Percentiles rank a stretch among this genome's conserved stretches.
phyloP scores from a whole-genome alignment of 2,888 invertebrate species.

The Melinaea marsaeus region DNA sequence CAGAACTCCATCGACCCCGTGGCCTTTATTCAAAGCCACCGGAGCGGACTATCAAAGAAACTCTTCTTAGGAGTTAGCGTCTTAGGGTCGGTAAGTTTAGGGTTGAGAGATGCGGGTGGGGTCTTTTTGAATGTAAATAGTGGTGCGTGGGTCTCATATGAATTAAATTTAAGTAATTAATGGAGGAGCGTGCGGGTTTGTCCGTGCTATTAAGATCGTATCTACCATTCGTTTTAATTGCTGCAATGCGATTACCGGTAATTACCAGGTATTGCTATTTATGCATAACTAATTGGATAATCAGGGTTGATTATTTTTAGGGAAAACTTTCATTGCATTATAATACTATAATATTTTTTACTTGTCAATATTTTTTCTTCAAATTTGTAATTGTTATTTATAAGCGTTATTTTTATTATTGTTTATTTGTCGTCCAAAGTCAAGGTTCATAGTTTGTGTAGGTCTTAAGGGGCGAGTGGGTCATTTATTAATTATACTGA shows the following conservation, averaged over 20 bases:
- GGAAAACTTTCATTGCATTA: not conserved
- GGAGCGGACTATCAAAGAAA: conserved; percentile 77
- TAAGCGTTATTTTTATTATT: not conserved
- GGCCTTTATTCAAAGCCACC: conserved; percentile 72
- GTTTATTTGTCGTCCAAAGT: conserved; percentile 1
- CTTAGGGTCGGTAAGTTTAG: conserved; percentile 74
- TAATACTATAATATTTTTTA: not conserved
- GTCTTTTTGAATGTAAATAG: conserved; percentile 77
- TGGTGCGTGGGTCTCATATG: conserved; percentile 68
- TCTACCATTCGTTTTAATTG: conserved; percentile 46
- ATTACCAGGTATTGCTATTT: conserved; percentile 42
- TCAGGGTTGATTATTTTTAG: not conserved
- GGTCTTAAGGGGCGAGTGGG: conserved; percentile 47
- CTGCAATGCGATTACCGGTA: conserved; percentile 46
- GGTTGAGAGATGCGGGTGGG: conserved; percentile 70
- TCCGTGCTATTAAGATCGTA: conserved; percentile 44
- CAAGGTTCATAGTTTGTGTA: conserved; percentile 11
- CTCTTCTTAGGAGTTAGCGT: conserved; percentile 74
- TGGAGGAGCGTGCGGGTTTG: conserved; percentile 45
- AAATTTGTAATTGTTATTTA: not conserved
- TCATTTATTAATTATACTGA: conserved; percentile 77
- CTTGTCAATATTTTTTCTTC: not conserved
- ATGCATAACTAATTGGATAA: conserved; percentile 17
- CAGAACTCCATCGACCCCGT: conserved; percentile 74
- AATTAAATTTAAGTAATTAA: conserved; percentile 79